A percentile compares a stretch with the other conserved stretches of the same genome.
Conservation (phyloP, 1,140 invertebrate genomes). For the Polyergus mexicanus region DNA sequence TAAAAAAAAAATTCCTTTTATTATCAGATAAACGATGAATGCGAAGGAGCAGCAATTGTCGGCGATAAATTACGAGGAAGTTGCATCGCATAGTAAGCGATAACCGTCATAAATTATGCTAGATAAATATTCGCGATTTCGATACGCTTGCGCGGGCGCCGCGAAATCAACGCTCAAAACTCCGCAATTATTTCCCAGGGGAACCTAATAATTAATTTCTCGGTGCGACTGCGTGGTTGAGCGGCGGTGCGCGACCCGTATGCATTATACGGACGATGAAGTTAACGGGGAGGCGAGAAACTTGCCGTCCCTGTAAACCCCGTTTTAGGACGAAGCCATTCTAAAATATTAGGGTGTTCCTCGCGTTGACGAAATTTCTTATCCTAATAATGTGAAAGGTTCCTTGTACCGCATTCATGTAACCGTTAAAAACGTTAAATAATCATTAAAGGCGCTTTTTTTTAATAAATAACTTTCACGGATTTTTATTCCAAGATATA, state of each 20-base stretch:
- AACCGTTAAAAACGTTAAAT: background rate
- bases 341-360: conserved; percentile 17
- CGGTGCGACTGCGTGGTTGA: conserved; percentile 31
- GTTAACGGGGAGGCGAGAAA: conserved; percentile 54
- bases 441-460: background rate
- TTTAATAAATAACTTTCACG: background rate
- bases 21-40: conserved; percentile 13
- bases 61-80: conserved; percentile 26
- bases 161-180: conserved; percentile 62
- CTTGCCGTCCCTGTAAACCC: conserved; percentile 49
- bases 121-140: conserved; percentile 60
- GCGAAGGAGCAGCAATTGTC: conserved; percentile 35
- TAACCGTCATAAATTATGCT: conserved; percentile 51
- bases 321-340: conserved; percentile 16
- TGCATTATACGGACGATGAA: conserved; percentile 60
- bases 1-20: background rate
- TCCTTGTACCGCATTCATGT: background rate
- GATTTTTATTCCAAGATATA: background rate
- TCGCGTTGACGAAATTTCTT: conserved; percentile 13
- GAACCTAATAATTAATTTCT: conserved; percentile 61
- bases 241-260: conserved; percentile 39
- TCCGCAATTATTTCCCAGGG: conserved; percentile 59
- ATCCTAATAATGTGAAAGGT: conserved; percentile 16
- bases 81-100: conserved; percentile 33
- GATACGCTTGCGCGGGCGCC: conserved; percentile 36